Evolutionary conservation across 1,140 invertebrate genomes (phyloP).

Genomic region (Elymnias hypermnestra): DNA sequence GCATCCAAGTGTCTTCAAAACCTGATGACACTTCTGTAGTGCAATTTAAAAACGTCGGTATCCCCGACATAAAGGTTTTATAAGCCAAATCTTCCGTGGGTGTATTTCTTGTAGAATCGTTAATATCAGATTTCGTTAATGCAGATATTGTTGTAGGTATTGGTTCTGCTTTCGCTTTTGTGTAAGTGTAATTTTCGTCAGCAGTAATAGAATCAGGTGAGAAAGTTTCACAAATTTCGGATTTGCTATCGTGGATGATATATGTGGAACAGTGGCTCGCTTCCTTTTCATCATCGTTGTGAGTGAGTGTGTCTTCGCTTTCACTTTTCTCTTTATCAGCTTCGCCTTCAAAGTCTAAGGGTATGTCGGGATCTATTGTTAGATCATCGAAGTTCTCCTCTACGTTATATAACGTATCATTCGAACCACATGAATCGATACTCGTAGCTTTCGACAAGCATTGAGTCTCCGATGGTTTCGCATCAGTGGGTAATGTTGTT

Average conservation of each 20-base stretch:
- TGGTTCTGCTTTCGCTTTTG: conserved; percentile 52
- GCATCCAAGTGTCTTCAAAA: conserved; percentile 49
- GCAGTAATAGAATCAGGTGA: conserved; percentile 63
- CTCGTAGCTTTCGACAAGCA: conserved; percentile 77
- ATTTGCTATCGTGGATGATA: conserved; percentile 64
- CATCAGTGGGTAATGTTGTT: conserved; percentile 63
- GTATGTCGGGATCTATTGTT: conserved; percentile 53
- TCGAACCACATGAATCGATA: conserved; percentile 79
- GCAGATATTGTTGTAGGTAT: conserved; percentile 32
- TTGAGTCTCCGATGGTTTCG: conserved; percentile 63
- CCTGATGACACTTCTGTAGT: conserved; percentile 50
- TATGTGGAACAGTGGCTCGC: conserved; percentile 61
- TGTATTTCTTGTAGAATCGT: conserved; percentile 54
- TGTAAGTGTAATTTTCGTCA: conserved; percentile 57
- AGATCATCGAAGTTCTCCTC: conserved; percentile 76
- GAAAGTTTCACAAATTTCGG: conserved; percentile 55
- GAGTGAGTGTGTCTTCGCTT: conserved; percentile 57
- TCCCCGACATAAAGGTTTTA: conserved; percentile 51
- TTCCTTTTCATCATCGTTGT: conserved; percentile 59
- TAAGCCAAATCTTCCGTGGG: conserved; percentile 66
- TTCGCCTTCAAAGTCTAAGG: conserved; percentile 36
- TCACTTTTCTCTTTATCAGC: conserved; percentile 50
- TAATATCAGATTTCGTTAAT: conserved; percentile 50
- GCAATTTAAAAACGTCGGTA: conserved; percentile 60
- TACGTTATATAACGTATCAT: conserved; percentile 78